Conservation (phyloP, 2,113 vertebrate species). For the Chinchilla lanigera region DNA sequence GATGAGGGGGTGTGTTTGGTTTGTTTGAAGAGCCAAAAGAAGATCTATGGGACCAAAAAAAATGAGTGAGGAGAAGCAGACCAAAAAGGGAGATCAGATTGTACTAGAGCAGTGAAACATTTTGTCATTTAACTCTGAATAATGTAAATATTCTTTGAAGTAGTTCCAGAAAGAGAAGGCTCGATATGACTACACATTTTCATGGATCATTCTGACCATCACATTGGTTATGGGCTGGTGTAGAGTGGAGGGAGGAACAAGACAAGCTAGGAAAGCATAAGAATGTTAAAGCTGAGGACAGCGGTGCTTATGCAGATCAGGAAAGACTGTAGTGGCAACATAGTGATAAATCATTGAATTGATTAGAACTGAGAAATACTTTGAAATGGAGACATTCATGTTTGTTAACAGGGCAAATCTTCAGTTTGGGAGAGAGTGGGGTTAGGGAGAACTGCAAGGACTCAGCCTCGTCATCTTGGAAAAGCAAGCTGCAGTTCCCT, state of each 20-base stretch:
- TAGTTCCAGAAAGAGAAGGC: background rate
- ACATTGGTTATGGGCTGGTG: background rate
- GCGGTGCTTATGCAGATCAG: background rate
- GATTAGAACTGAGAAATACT: background rate
- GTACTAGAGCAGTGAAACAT: background rate
- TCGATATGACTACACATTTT: background rate
- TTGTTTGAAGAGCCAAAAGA: background rate
- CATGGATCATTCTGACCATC: background rate
- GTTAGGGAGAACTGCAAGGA: background rate
- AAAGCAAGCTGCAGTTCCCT: background rate
- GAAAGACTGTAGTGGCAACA: background rate
- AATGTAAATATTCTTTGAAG: background rate
- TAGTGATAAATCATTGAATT: background rate
- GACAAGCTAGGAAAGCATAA: background rate
- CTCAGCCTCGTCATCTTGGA: background rate
- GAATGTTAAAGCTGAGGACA: background rate
- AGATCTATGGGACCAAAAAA: background rate
- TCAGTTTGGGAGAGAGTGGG: background rate
- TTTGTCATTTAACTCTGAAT: slow-evolving; percentile 1
- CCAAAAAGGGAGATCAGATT: background rate
- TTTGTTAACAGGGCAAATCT: background rate
- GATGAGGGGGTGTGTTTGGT: background rate
- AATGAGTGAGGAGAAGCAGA: background rate
- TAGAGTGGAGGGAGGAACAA: fast-evolving
- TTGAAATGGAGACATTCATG: background rate